Base-by-base conservation (phyloP, 2,113 vertebrate genomes). In the Sterrhoptilus dennistouni region DNA sequence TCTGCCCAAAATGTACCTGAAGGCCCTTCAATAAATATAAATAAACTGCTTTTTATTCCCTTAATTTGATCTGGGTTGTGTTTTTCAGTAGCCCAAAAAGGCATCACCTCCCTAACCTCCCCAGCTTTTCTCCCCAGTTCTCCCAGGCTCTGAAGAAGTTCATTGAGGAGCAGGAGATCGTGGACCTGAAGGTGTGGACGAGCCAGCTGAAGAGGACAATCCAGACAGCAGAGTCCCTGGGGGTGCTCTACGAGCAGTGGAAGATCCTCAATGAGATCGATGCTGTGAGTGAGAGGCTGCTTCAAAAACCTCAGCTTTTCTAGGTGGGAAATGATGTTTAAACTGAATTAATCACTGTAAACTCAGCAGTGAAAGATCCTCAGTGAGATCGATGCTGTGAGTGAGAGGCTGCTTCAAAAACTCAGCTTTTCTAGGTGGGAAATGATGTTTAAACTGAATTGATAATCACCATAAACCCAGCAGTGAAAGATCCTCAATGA, bases 401-500 rank as follows among this genome's bases (percentile, higher is more conserved):
- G 99, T 53, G 82, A 54, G 13, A 29, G 5, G 56, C 44, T 36
- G 29, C 19, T 8, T 1, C 8, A 19, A 60, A 16, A 27, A 31
- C 57, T 42, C 12, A 3, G 38, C 59, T 64, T 44, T 35, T 25
- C 56, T 8, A 8, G 49, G 1, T 49, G 54, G 71, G 56, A 35
- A 66, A 28, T 15, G 1, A 4, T 0, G 7, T 29, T 47, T 52
- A 8, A 64, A 63, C 4, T 40, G 57, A 36, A 35, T 59, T 27
- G 12, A 38, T 24, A 59, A 35, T 59, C 57, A 17, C 10, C n/a
- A 99, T 14, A 9, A 59, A 42, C 2, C 4, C 4, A 13, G 14
- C 31, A 99, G 97, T 99, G 99, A 99, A 99, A 99, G 97, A 99
- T 99, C 72, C 98, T 99, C 91, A 99, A 99, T 2, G 99, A 99